Percentiles rank a stretch among this genome's conserved stretches.
Conservation (phyloP, 2,797 vertebrate species). For the Knipowitschia caucasica region DNA sequence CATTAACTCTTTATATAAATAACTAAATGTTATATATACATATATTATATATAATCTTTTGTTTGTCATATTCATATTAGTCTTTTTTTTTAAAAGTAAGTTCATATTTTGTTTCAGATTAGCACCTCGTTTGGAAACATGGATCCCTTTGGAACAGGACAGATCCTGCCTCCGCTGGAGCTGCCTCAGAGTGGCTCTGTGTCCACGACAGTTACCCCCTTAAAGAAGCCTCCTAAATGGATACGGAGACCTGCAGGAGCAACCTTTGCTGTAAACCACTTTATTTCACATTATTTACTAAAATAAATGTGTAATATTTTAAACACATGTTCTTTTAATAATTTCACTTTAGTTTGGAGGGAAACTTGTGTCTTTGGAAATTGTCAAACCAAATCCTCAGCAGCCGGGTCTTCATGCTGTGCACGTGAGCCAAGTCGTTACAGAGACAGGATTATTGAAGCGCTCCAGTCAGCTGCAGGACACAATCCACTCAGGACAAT, state of each 20-base stretch:
- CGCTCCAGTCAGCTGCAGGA: conserved; percentile 88
- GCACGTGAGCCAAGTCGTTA: conserved; percentile 92
- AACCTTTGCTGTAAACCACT: conserved; percentile 85
- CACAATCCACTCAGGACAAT: conserved; percentile 80
- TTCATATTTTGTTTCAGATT: conserved; percentile 71
- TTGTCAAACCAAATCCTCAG: conserved; percentile 67
- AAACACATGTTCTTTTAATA: neutral
- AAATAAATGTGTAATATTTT: neutral
- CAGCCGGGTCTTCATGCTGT: conserved; percentile 68
- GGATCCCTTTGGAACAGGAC: conserved; percentile 93
- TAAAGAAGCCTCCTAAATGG: conserved; percentile 97
- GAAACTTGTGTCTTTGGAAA: conserved; percentile 89
- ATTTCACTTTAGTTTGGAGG: conserved; percentile 84
- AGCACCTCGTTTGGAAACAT: conserved; percentile 91
- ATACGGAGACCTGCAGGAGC: conserved; percentile 90
- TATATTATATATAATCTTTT: too few species aligned
- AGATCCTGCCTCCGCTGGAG: conserved; percentile 87
- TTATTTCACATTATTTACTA: accelerated
- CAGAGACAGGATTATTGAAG: conserved; percentile 84
- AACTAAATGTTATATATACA: too few species aligned
- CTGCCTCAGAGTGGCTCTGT: conserved; percentile 79
- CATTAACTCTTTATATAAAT: too few species aligned
- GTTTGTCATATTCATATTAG: too few species aligned
- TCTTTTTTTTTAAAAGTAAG: too few species aligned
- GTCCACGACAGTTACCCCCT: conserved; percentile 74